A percentile compares a stretch with the other conserved stretches of the same genome.
These are phyloP conservation scores for Drosophila helvetica DNA, from an alignment of 2,888 invertebrate genomes.

Conservation along the genomic window DNA sequence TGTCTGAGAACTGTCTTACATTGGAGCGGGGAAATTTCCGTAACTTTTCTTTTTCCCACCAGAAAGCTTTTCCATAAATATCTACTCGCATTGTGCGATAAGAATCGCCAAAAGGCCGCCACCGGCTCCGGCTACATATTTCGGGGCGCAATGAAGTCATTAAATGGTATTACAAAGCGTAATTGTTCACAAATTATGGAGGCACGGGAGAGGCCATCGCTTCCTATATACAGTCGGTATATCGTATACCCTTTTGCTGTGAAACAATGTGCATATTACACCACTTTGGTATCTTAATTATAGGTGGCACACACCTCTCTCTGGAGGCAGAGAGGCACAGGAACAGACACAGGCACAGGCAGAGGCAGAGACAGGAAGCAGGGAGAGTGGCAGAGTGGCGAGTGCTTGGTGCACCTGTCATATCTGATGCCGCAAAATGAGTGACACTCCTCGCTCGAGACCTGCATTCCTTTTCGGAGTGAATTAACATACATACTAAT, in stretches of 20 bases:
- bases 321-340: too few relatives aligned
- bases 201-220: slow-evolving; percentile 37
- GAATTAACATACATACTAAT: slow-evolving; percentile 55
- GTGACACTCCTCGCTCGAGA: slow-evolving; percentile 62
- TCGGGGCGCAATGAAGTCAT: slow-evolving; percentile 70
- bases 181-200: slow-evolving; percentile 78
- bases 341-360: too few relatives aligned
- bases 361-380: not conserved
- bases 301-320: slow-evolving; percentile 47
- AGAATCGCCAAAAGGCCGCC: slow-evolving; percentile 46
- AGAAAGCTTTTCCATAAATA: slow-evolving; percentile 30
- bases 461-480: slow-evolving; percentile 16
- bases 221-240: slow-evolving; percentile 39
- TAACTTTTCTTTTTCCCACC: slow-evolving; percentile 6
- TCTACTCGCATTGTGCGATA: slow-evolving; percentile 36
- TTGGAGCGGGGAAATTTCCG: not conserved
- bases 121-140: slow-evolving; percentile 39
- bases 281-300: slow-evolving; percentile 72
- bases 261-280: slow-evolving; percentile 66
- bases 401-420: slow-evolving; percentile 66
- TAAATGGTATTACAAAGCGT: slow-evolving; percentile 79
- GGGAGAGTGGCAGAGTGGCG: slow-evolving; percentile 1
- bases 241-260: not conserved
- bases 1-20: not conserved
- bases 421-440: slow-evolving; percentile 46